A percentile compares a stretch with the other conserved stretches of the same genome.
phyloP scores from a whole-genome alignment of 2,797 vertebrate genomes.

The Argya squamiceps region DNA sequence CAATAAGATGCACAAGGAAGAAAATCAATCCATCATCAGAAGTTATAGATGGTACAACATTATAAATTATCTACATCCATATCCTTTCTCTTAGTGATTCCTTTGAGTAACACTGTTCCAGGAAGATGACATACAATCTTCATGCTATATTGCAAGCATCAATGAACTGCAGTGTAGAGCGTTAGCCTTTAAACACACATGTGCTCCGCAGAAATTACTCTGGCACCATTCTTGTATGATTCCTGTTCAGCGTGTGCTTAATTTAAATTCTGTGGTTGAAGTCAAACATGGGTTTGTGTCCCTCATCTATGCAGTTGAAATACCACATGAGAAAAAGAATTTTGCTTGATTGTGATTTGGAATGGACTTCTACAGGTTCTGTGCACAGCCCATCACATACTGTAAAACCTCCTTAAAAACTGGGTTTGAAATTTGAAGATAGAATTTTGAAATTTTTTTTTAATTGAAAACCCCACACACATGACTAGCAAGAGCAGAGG shows the following conservation, averaged over 20 bases:
- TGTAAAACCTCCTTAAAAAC: background rate
- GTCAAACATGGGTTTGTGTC: background rate
- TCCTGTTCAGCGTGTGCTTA: background rate
- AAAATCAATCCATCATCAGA: background rate
- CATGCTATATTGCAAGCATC: background rate
- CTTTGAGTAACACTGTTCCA: background rate
- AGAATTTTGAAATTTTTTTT: background rate
- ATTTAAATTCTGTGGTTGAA: background rate
- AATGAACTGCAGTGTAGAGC: background rate
- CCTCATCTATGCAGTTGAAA: background rate
- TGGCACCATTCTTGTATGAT: background rate
- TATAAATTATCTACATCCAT: background rate
- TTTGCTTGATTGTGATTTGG: background rate
- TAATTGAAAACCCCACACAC: accelerated
- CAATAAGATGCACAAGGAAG: background rate
- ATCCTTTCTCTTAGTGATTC: background rate
- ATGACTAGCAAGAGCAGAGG: background rate
- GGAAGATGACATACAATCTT: background rate
- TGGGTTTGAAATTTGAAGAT: background rate
- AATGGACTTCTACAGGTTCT: background rate
- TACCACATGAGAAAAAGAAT: background rate
- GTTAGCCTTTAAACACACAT: background rate
- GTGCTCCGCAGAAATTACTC: background rate
- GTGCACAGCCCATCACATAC: background rate
- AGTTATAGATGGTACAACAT: background rate